Percentiles rank a stretch among this genome's conserved stretches.
Evolutionary conservation across 2,888 invertebrate genomes (phyloP).

Genomic region (Euplexia lucipara): DNA sequence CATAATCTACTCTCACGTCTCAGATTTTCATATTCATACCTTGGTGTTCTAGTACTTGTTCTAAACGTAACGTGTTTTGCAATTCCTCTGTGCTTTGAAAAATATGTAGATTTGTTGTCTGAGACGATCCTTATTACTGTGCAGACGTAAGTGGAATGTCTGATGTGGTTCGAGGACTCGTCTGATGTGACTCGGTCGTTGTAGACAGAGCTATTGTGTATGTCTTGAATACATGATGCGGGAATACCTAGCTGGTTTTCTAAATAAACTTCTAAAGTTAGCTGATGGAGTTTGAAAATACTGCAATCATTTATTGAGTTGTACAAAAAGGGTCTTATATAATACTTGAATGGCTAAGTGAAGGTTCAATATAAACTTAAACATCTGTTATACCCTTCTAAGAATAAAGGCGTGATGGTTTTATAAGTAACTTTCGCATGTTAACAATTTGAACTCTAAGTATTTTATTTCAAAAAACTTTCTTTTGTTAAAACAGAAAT

Average conservation of each 20-base stretch:
- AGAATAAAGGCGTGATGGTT: no score
- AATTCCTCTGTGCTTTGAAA: constrained; percentile 70
- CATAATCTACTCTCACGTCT: background rate
- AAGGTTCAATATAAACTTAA: no score
- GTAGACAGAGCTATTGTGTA: constrained; percentile 33
- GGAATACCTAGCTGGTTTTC: constrained; percentile 1
- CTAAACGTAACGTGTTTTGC: constrained; percentile 71
- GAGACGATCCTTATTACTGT: constrained; percentile 42
- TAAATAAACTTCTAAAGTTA: background rate
- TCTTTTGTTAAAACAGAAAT: no score
- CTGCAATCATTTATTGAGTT: no score
- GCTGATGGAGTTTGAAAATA: no score
- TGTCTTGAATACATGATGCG: constrained; percentile 22
- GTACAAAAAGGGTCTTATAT: no score
- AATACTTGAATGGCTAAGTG: no score
- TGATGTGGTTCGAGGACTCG: constrained; percentile 34
- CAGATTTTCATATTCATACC: constrained; percentile 70
- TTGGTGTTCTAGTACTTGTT: constrained; percentile 54
- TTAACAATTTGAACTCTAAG: no score
- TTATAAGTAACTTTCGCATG: no score
- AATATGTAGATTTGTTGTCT: constrained; percentile 69
- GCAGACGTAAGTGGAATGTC: constrained; percentile 41
- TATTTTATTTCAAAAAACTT: no score
- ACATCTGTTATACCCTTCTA: no score
- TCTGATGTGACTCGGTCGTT: constrained; percentile 22